Percentiles rank a stretch among this genome's conserved stretches.
phyloP scores from a whole-genome alignment of 92 coral and sea anemone species.

The Galaxea fascicularis region DNA sequence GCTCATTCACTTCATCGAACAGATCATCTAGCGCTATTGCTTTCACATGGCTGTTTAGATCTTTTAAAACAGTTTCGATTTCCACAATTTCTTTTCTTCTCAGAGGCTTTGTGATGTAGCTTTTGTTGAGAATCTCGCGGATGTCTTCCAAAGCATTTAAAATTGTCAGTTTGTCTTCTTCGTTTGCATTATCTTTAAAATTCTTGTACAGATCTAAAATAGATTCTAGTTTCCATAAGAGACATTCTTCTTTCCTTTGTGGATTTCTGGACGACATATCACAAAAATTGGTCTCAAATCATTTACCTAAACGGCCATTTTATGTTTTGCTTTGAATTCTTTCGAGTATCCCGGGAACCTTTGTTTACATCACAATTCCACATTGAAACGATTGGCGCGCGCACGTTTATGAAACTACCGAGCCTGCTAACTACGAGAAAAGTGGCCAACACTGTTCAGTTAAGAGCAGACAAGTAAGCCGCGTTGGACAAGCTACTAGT shows the following conservation, averaged over 20 bases:
- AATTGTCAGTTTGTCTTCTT: conserved; percentile 47
- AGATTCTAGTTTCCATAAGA: conserved; percentile 41
- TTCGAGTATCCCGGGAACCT: conserved; percentile 8
- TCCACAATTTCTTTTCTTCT: conserved; percentile 14
- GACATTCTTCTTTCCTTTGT: conserved; percentile 25
- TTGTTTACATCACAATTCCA: conserved; percentile 7
- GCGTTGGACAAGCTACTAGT: no score
- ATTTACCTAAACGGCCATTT: not conserved
- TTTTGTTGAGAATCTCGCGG: conserved; percentile 26
- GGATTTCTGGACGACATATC: not conserved
- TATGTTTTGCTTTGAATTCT: not conserved
- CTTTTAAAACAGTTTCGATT: conserved; percentile 35
- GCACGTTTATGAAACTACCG: no score
- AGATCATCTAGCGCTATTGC: conserved; percentile 55
- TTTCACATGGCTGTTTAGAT: conserved; percentile 49
- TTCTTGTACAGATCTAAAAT: conserved; percentile 55
- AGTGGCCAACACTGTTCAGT: no score
- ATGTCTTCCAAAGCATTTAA: conserved; percentile 38
- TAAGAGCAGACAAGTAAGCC: no score
- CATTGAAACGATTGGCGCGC: not conserved
- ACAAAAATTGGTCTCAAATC: not conserved
- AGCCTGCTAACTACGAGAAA: no score
- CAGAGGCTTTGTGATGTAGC: conserved; percentile 16
- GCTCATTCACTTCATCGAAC: conserved; percentile 37
- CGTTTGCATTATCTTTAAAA: conserved; percentile 29